These are phyloP conservation scores for Wiebesia pumilae DNA, from an alignment of 1,140 invertebrate species.

Conservation along the genomic window DNA sequence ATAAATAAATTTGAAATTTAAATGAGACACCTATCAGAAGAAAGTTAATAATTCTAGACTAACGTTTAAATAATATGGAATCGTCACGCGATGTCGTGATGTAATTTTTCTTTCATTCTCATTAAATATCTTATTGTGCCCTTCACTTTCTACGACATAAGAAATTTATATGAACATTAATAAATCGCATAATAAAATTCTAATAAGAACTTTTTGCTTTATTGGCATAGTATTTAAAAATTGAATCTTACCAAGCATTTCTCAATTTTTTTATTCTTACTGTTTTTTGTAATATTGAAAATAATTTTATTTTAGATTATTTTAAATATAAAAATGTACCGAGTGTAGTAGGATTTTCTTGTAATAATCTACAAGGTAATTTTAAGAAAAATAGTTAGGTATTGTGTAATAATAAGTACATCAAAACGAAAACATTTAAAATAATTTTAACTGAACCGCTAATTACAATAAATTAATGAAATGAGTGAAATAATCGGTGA, in stretches of 20 bases:
- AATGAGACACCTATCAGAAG: neutral
- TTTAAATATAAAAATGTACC: slow-evolving; percentile 53
- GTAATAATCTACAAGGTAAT: slow-evolving; percentile 26
- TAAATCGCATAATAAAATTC: neutral
- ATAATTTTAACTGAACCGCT: neutral
- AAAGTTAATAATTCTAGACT: too few relatives aligned
- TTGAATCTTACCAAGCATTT: neutral
- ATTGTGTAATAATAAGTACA: neutral
- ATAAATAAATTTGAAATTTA: neutral
- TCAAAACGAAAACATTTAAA: neutral
- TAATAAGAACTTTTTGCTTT: neutral
- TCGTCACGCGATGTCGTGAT: neutral
- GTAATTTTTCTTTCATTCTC: neutral
- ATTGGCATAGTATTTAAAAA: neutral
- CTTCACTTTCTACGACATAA: neutral
- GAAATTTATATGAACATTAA: neutral
- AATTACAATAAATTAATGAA: neutral
- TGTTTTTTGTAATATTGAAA: slow-evolving; percentile 35
- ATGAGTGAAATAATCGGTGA: neutral
- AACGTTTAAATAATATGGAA: neutral
- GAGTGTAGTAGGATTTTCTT: slow-evolving; percentile 49
- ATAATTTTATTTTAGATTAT: slow-evolving; percentile 52
- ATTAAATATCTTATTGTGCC: neutral
- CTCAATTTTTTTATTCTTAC: slow-evolving; percentile 9
- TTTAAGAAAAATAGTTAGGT: neutral